Evolutionary conservation across 2,113 vertebrate species (phyloP).

Genomic region (Todiramphus saurophagus): DNA sequence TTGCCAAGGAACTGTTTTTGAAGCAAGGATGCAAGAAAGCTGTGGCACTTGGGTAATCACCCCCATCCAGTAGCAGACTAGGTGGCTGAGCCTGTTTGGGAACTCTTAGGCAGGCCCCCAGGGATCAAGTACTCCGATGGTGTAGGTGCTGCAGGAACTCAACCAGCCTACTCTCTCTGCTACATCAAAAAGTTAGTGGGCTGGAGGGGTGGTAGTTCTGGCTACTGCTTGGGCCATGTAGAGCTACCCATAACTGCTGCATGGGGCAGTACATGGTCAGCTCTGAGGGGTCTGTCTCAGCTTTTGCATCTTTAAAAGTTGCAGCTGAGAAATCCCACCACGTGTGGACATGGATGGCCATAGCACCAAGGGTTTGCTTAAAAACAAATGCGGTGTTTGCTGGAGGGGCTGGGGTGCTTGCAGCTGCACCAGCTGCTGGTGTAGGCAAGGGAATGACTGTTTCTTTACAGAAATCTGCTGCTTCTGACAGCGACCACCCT

Average conservation of each 20-base stretch:
- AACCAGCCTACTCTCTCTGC: rapidly evolving
- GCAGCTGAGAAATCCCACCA: not conserved
- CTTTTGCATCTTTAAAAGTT: not conserved
- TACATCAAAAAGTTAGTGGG: not conserved
- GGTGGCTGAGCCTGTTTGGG: not conserved
- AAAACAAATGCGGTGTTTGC: rapidly evolving
- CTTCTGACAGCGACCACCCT: not conserved
- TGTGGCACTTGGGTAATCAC: not conserved
- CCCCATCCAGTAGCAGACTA: not conserved
- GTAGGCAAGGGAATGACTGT: not conserved
- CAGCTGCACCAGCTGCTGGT: not conserved
- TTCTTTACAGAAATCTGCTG: not conserved
- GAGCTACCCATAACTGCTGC: rapidly evolving
- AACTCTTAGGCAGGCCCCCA: not conserved
- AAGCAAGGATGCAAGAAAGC: not conserved
- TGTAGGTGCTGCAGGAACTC: not conserved
- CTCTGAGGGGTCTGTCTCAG: not conserved
- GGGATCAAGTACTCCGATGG: rapidly evolving
- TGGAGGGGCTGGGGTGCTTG: not conserved
- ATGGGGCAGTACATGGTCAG: rapidly evolving
- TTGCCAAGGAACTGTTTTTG: rapidly evolving
- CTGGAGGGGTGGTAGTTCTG: not conserved
- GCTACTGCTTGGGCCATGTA: not conserved
- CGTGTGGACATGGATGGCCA: not conserved
- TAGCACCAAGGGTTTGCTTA: not conserved